These are phyloP conservation scores for Dynastes tityus DNA, from an alignment of 2,888 invertebrate genomes.

Conservation along the genomic window DNA sequence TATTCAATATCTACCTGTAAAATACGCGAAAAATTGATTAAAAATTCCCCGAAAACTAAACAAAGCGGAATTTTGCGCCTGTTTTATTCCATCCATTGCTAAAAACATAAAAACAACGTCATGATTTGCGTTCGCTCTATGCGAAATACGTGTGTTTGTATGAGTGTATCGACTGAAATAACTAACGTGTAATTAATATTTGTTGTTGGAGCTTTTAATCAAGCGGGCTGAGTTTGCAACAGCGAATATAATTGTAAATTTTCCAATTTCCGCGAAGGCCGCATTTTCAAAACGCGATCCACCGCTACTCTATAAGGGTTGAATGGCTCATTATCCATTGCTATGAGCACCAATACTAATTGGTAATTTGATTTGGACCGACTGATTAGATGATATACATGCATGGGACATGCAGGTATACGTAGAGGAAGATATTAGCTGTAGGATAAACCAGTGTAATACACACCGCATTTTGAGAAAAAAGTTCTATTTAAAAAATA, in stretches of 20 bases:
- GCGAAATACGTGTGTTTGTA: slow-evolving; percentile 1
- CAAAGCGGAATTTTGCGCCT: neutral
- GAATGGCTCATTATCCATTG: slow-evolving; percentile 69
- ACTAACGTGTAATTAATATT: slow-evolving; percentile 40
- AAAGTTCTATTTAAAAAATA: too few relatives aligned
- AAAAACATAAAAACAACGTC: too few relatives aligned
- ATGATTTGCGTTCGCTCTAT: too few relatives aligned
- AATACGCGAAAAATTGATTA: slow-evolving; percentile 19
- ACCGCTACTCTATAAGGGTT: slow-evolving; percentile 57
- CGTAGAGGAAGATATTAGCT: slow-evolving; percentile 3
- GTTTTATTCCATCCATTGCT: neutral
- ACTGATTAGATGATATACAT: slow-evolving; percentile 62
- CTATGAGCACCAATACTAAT: slow-evolving; percentile 68
- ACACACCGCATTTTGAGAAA: too few relatives aligned
- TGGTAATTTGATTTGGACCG: slow-evolving; percentile 69
- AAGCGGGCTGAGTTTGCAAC: neutral
- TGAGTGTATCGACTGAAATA: slow-evolving; percentile 5
- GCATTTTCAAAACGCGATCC: slow-evolving; percentile 47
- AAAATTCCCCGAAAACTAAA: slow-evolving; percentile 5
- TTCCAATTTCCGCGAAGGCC: slow-evolving; percentile 49
- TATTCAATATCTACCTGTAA: neutral
- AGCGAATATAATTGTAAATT: slow-evolving; percentile 48
- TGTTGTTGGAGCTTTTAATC: slow-evolving; percentile 22
- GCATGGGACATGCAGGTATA: neutral
- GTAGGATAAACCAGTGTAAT: too few relatives aligned